These are phyloP conservation scores for Papilio elwesi DNA, from an alignment of 2,888 invertebrate species.

Conservation along the genomic window DNA sequence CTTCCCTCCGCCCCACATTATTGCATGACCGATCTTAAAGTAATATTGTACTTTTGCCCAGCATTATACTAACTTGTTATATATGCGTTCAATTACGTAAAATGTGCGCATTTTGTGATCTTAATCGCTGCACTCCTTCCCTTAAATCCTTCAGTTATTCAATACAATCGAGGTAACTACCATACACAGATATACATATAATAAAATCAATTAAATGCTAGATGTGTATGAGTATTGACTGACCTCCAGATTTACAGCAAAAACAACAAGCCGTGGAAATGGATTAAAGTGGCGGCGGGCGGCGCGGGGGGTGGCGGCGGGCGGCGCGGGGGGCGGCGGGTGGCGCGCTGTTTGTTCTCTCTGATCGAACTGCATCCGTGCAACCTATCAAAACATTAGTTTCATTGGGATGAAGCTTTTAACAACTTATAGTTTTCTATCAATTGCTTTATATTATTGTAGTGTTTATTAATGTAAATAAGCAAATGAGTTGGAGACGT, in stretches of 20 bases:
- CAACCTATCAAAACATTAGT: slow-evolving; percentile 11
- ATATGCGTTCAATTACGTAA: too few relatives aligned
- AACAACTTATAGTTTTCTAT: not conserved
- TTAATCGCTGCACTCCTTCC: too few relatives aligned
- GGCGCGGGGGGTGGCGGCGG: not conserved
- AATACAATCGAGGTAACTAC: not conserved
- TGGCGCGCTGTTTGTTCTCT: not conserved
- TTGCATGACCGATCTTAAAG: too few relatives aligned
- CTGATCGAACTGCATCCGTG: slow-evolving; percentile 19
- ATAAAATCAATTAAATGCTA: slow-evolving; percentile 13
- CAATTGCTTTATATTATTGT: not conserved
- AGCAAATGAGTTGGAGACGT: not conserved
- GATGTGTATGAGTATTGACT: slow-evolving; percentile 11
- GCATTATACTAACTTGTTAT: too few relatives aligned
- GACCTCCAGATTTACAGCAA: slow-evolving; percentile 19
- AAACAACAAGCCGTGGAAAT: slow-evolving; percentile 14
- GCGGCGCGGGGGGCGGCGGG: not conserved
- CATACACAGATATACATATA: not conserved
- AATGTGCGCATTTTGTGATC: too few relatives aligned
- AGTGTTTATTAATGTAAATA: not conserved
- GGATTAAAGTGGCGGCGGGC: not conserved
- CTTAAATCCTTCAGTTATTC: too few relatives aligned
- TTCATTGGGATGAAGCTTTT: slow-evolving; percentile 11
- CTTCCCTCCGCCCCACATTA: too few relatives aligned
- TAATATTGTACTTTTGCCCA: too few relatives aligned